Evolutionary conservation across 2,113 vertebrate genomes (phyloP).

Genomic region (Archilochus colubris): DNA sequence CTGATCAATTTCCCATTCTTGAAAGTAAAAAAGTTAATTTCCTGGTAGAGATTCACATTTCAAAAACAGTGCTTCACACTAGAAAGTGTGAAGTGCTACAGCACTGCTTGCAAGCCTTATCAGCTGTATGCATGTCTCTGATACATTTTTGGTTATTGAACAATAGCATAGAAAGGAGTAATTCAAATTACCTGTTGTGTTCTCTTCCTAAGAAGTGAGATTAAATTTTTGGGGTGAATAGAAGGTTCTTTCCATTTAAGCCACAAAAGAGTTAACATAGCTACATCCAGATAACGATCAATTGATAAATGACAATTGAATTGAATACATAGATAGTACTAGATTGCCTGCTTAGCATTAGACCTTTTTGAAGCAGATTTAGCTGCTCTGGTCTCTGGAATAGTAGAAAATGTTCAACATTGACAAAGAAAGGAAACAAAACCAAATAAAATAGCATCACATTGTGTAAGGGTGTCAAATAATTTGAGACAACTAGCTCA

Average conservation of each 20-base stretch:
- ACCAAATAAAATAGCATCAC: constrained; percentile 54
- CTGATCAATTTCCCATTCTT: constrained; percentile 60
- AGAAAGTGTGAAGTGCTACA: constrained; percentile 1
- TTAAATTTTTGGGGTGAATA: background rate
- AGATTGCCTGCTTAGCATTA: constrained; percentile 75
- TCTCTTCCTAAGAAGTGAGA: constrained; percentile 22
- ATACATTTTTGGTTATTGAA: constrained; percentile 25
- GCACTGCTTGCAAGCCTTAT: constrained; percentile 8
- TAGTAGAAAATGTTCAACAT: constrained; percentile 57
- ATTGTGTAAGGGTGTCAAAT: constrained; percentile 2
- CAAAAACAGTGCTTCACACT: background rate
- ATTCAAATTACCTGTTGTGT: constrained; percentile 33
- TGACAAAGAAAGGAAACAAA: constrained; percentile 63
- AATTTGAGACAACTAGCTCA: constrained; percentile 29
- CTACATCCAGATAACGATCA: constrained; percentile 77
- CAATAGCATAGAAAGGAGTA: constrained; percentile 4
- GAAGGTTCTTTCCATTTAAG: constrained; percentile 56
- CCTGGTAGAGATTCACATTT: constrained; percentile 47
- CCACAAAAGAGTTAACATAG: constrained; percentile 78
- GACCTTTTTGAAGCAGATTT: constrained; percentile 72
- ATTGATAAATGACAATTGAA: constrained; percentile 81
- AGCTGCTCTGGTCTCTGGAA: constrained; percentile 64
- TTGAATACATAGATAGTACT: constrained; percentile 69
- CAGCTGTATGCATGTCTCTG: background rate
- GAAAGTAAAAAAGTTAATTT: constrained; percentile 72